These are phyloP conservation scores for Metopia argyrocephala DNA, from an alignment of 2,888 invertebrate genomes.

Conservation along the genomic window DNA sequence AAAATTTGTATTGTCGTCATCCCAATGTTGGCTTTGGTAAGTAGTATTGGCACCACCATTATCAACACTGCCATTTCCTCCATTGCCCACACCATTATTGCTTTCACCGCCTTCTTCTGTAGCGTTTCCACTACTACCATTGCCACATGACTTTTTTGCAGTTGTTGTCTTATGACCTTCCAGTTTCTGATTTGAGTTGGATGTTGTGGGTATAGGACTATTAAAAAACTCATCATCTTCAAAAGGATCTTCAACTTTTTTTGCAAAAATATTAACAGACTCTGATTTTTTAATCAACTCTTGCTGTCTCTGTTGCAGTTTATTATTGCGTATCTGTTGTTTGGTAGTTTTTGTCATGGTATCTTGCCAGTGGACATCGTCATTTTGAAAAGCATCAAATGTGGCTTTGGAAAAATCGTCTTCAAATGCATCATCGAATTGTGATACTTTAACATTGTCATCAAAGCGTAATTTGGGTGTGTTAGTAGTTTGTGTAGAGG, in stretches of 20 bases:
- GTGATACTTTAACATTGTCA: slow-evolving; percentile 83
- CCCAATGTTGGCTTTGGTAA: too few relatives aligned
- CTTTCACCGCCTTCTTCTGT: background rate
- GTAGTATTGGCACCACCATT: too few relatives aligned
- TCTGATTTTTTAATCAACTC: slow-evolving; percentile 90
- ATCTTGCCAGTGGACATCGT: slow-evolving; percentile 74
- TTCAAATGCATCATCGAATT: slow-evolving; percentile 78
- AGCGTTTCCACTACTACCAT: slow-evolving; percentile 28
- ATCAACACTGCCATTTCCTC: slow-evolving; percentile 64
- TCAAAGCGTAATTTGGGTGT: slow-evolving; percentile 81
- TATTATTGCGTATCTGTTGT: slow-evolving; percentile 76
- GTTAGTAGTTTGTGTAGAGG: slow-evolving; percentile 70
- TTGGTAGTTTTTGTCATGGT: slow-evolving; percentile 63
- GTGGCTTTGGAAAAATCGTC: slow-evolving; percentile 81
- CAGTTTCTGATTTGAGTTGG: slow-evolving; percentile 44
- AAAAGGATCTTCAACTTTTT: slow-evolving; percentile 93
- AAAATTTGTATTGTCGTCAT: slow-evolving; percentile 76
- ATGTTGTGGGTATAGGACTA: slow-evolving; percentile 65
- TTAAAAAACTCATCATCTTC: slow-evolving; percentile 93
- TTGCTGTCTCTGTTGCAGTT: slow-evolving; percentile 79
- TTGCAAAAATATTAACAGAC: slow-evolving; percentile 92
- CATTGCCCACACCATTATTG: slow-evolving; percentile 62
- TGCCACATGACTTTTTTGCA: slow-evolving; percentile 22
- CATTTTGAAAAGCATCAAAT: slow-evolving; percentile 76
- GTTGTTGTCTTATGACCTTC: slow-evolving; percentile 51